Evolutionary conservation across 2,113 vertebrate species (phyloP), one percentile per base, ranked within the genome.

Genomic region (Channa argus): DNA sequence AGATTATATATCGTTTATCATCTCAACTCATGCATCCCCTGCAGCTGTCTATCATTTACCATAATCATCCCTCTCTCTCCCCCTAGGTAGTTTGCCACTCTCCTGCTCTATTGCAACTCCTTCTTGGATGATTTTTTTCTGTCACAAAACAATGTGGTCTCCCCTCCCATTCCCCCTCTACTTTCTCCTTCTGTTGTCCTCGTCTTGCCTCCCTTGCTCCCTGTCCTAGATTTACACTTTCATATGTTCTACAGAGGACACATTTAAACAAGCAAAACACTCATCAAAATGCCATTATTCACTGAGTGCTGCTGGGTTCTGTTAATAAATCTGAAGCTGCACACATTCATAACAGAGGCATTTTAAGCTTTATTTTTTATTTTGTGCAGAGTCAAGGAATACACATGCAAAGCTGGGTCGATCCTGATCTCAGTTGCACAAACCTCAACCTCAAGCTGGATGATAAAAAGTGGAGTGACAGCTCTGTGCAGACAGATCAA

Each of bases 1-100:
- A 1, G 82, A 88, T 90, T 88, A 89, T 82, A 71, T 79, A 75
- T 80, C 74, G 70, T 92, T 88, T 77, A 89, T 91, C 87, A 89
- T 71, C 79, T 61, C 70, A 0, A 71, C 74, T 86, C 86, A 80
- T 86, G 87, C 84, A 65, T 63, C 56, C 72, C 75, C 88, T 80
- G 84, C 84, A 84, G 85, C 89, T 82, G 86, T 86, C 89, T 73
- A 82, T 89, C 83, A 88, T 86, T 87, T 79, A 81, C 64, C 84
- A 79, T 83, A 87, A 91, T 88, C 79, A 88, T 82, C 56, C 65
- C 60, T 12, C 60, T 12, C 63, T 65, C 79, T 78, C 52, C 71
- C 66, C 64, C 12, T 15, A 58, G 56, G 75, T 84, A 77, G 47
- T 77, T 73, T 58, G 76, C 74, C 71, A 68, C 54, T 43, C 67